Percentiles rank a stretch among this genome's conserved stretches.
Conservation (phyloP, 2,888 invertebrate genomes). For the Podotricha telesiphe region DNA sequence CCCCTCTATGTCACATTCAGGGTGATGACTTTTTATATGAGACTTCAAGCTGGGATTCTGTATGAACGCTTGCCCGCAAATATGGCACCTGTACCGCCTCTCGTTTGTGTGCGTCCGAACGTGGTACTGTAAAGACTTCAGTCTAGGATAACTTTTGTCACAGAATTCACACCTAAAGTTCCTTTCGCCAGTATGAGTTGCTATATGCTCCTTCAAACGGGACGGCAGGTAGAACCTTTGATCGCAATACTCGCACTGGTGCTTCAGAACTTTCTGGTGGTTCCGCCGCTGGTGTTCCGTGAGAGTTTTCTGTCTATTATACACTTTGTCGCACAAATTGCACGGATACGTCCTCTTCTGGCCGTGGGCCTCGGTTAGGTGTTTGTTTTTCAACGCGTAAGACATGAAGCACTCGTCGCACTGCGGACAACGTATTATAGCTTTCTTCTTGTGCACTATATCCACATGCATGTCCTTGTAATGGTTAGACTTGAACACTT, state of each 20-base stretch:
- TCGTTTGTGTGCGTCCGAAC: slow-evolving; percentile 84
- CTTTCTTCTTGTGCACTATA: slow-evolving; percentile 75
- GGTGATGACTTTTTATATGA: slow-evolving; percentile 84
- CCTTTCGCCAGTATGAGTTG: slow-evolving; percentile 81
- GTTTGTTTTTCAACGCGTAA: slow-evolving; percentile 72
- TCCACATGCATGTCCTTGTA: slow-evolving; percentile 78
- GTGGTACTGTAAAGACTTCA: slow-evolving; percentile 84
- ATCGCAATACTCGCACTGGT: slow-evolving; percentile 82
- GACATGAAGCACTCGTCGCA: slow-evolving; percentile 79
- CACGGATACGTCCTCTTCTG: slow-evolving; percentile 75
- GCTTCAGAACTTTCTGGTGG: slow-evolving; percentile 75
- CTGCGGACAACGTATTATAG: slow-evolving; percentile 70
- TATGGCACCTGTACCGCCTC: slow-evolving; percentile 80
- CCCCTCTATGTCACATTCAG: slow-evolving; percentile 73
- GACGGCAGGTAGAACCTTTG: slow-evolving; percentile 79
- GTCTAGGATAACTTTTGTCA: slow-evolving; percentile 84
- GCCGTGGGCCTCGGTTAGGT: slow-evolving; percentile 73
- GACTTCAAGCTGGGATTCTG: slow-evolving; percentile 84
- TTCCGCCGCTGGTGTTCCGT: slow-evolving; percentile 74
- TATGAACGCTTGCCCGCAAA: slow-evolving; percentile 83
- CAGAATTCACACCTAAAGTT: slow-evolving; percentile 84
- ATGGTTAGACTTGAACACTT: slow-evolving; percentile 75
- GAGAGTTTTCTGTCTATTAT: slow-evolving; percentile 72
- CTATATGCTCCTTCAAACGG: slow-evolving; percentile 77
- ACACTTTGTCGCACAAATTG: slow-evolving; percentile 76